Conservation (phyloP, 2,113 vertebrate genomes). For the Plotosus lineatus region DNA sequence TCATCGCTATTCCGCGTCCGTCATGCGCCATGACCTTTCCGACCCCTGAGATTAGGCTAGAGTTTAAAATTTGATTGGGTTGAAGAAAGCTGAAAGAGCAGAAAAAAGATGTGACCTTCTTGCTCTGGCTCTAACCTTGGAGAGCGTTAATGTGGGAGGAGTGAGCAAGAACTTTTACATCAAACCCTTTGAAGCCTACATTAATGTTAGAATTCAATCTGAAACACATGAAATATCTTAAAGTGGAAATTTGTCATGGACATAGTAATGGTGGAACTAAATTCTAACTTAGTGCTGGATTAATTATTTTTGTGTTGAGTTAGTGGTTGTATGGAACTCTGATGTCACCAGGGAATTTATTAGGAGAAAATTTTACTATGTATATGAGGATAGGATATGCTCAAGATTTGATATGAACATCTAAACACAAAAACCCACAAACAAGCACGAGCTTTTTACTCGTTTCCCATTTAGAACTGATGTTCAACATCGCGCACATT, state of each 20-base stretch:
- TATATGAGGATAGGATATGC: no score
- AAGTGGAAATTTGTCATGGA: neutral
- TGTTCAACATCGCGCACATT: no score
- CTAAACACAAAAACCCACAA: no score
- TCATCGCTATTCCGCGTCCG: conserved; percentile 66
- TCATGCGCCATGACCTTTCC: conserved; percentile 64
- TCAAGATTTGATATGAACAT: no score
- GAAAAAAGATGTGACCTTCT: conserved; percentile 64
- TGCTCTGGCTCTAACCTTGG: conserved; percentile 69
- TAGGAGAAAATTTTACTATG: no score
- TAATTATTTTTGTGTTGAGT: neutral
- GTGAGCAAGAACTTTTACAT: neutral
- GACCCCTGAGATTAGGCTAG: conserved; percentile 61
- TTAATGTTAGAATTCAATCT: neutral
- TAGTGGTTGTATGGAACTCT: neutral
- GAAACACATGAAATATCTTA: neutral
- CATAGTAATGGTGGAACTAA: neutral
- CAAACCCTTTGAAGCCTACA: neutral
- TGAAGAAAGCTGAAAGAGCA: conserved; percentile 53
- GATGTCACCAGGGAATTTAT: no score
- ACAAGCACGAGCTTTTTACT: no score
- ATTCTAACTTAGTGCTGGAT: no score
- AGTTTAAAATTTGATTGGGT: conserved; percentile 69
- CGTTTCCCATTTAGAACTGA: no score
- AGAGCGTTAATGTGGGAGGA: conserved; percentile 33